These are phyloP conservation scores for Plutella xylostella DNA, from an alignment of 2,888 invertebrate genomes.

Conservation along the genomic window DNA sequence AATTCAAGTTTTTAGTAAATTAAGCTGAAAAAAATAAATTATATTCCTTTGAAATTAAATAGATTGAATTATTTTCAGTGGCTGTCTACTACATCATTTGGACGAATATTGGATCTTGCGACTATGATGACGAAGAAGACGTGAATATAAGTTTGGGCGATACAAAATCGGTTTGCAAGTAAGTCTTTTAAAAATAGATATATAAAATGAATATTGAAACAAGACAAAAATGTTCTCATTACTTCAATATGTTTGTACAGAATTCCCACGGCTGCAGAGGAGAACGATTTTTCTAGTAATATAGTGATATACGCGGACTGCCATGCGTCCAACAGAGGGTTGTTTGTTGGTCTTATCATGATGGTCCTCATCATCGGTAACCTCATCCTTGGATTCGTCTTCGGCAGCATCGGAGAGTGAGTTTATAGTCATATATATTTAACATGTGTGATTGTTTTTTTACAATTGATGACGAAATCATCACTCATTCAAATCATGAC, in stretches of 20 bases:
- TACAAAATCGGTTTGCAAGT: constrained; percentile 47
- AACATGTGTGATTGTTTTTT: too few species aligned
- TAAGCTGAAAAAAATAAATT: too few species aligned
- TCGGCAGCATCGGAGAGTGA: constrained; percentile 61
- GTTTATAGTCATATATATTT: constrained; percentile 40
- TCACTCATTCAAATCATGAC: too few species aligned
- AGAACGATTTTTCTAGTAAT: constrained; percentile 65
- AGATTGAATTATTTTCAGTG: constrained; percentile 63
- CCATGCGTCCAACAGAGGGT: constrained; percentile 80
- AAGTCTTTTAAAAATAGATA: constrained; percentile 17
- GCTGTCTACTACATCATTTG: constrained; percentile 81
- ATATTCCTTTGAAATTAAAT: too few species aligned
- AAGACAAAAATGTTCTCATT: neutral
- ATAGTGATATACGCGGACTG: constrained; percentile 79
- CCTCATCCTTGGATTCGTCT: constrained; percentile 57
- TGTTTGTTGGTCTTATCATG: constrained; percentile 77
- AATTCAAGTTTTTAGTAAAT: too few species aligned
- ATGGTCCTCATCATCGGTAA: constrained; percentile 58
- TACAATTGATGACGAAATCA: too few species aligned
- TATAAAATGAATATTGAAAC: too few species aligned
- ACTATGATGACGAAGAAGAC: constrained; percentile 34
- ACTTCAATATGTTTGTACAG: constrained; percentile 23
- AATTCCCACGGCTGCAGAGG: constrained; percentile 54
- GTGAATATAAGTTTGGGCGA: constrained; percentile 38
- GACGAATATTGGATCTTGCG: constrained; percentile 75